Conservation (phyloP, 2,888 invertebrate genomes). For the Anthophora plumipes region DNA sequence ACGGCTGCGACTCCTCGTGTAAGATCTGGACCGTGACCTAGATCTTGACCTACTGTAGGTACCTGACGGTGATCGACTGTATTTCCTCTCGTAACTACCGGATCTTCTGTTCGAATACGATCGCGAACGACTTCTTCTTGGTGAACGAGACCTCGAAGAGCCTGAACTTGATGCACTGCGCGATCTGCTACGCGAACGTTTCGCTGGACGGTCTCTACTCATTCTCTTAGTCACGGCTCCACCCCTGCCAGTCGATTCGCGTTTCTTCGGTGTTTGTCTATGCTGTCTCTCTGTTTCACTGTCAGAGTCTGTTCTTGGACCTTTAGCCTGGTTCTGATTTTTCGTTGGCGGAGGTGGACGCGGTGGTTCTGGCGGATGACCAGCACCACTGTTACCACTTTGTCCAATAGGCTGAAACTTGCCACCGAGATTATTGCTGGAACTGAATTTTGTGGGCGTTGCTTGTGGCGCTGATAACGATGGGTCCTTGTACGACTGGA, state of each 20-base stretch:
- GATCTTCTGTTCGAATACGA: constrained; percentile 82
- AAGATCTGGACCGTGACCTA: constrained; percentile 87
- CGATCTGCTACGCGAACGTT: constrained; percentile 84
- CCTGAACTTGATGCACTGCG: constrained; percentile 88
- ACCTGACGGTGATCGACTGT: constrained; percentile 82
- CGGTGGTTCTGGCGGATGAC: constrained; percentile 80
- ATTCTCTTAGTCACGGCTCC: constrained; percentile 71
- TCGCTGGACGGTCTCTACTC: constrained; percentile 77
- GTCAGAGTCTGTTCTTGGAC: constrained; percentile 86
- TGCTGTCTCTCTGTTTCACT: constrained; percentile 79
- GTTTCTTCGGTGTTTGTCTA: constrained; percentile 83
- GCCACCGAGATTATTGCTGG: constrained; percentile 76
- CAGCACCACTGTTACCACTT: constrained; percentile 59
- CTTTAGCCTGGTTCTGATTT: constrained; percentile 86
- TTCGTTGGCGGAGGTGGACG: constrained; percentile 79
- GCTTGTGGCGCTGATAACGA: constrained; percentile 65
- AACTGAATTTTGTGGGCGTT: constrained; percentile 76
- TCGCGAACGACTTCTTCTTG: constrained; percentile 86
- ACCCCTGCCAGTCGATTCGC: constrained; percentile 83
- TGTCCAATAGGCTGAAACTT: constrained; percentile 83
- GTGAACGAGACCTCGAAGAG: constrained; percentile 88
- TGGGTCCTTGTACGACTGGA: constrained; percentile 79
- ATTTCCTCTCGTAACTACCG: constrained; percentile 83
- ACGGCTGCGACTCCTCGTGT: constrained; percentile 84
- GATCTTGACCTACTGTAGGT: constrained; percentile 83